phyloP scores from a whole-genome alignment of 2,113 vertebrate genomes.

The Crotalus viridis region DNA sequence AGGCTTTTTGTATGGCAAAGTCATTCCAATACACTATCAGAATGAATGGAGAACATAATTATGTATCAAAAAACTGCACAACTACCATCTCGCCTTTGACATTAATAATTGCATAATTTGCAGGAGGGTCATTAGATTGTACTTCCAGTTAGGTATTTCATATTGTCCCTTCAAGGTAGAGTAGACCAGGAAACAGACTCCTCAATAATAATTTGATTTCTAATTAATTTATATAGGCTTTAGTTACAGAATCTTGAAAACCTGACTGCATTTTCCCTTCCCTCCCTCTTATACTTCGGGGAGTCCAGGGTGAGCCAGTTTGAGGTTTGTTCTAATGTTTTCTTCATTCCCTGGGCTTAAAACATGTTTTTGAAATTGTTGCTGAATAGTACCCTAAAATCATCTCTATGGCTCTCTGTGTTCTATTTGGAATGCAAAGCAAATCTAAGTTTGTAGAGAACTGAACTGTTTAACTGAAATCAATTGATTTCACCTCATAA shows the following conservation, averaged over 20 bases:
- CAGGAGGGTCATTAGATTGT: not conserved
- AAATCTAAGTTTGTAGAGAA: not conserved
- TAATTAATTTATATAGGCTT: not conserved
- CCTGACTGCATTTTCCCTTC: not conserved
- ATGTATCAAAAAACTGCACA: not conserved
- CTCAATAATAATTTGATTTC: not conserved
- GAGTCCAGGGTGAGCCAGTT: not conserved
- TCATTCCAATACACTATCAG: not conserved
- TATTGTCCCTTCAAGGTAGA: not conserved
- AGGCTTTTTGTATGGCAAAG: not conserved
- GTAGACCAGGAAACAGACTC: not conserved
- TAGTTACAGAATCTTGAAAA: not conserved
- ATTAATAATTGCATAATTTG: not conserved
- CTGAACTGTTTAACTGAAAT: not conserved
- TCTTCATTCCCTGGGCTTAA: not conserved
- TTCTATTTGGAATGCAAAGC: not conserved
- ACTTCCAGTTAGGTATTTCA: not conserved
- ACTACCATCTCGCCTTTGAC: not conserved
- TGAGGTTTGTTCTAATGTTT: not conserved
- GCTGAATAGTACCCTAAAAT: not conserved
- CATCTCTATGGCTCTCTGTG: not conserved
- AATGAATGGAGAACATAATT: not conserved
- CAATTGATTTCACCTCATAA: not conserved
- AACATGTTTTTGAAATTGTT: not conserved
- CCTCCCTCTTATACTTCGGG: not conserved